A percentile compares a stretch with the other conserved stretches of the same genome.
phyloP scores from a whole-genome alignment of 64 coral and sea anemone genomes.

The Montipora sp. region DNA sequence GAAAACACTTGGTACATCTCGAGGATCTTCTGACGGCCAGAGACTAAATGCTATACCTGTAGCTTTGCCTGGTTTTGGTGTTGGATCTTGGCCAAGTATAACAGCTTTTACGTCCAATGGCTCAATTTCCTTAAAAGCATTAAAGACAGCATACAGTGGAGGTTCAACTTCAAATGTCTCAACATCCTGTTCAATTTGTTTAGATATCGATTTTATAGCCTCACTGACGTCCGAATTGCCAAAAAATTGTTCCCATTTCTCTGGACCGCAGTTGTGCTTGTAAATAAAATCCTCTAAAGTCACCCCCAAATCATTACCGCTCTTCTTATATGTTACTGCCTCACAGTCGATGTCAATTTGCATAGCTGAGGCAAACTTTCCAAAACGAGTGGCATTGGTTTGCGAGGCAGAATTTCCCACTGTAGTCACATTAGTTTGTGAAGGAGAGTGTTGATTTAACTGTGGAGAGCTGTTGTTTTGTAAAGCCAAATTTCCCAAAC shows the following conservation, averaged over 20 bases:
- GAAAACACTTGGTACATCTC: constrained; percentile 12
- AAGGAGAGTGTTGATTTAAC: too few species aligned
- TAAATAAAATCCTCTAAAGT: neutral
- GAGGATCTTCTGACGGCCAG: neutral
- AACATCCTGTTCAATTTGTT: neutral
- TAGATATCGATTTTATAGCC: neutral
- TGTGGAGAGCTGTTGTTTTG: too few species aligned
- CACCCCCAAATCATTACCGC: too few species aligned
- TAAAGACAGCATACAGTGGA: neutral
- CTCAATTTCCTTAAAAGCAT: neutral
- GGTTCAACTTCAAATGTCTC: neutral
- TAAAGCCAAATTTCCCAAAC: too few species aligned
- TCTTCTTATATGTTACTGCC: neutral
- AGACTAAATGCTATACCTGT: constrained; percentile 41
- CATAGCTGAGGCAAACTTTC: neutral
- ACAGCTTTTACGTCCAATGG: neutral
- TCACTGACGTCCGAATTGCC: neutral
- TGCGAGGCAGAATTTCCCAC: neutral
- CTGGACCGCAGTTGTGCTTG: neutral
- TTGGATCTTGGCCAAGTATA: constrained; percentile 52
- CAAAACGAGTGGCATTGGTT: neutral
- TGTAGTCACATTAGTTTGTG: too few species aligned
- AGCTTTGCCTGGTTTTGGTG: constrained; percentile 31
- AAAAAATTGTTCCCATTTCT: neutral
- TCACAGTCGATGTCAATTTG: neutral